Percentiles rank a stretch among this genome's conserved stretches.
phyloP scores from a whole-genome alignment of 1,140 invertebrate genomes.

The Lordiphosa stackelbergi region DNA sequence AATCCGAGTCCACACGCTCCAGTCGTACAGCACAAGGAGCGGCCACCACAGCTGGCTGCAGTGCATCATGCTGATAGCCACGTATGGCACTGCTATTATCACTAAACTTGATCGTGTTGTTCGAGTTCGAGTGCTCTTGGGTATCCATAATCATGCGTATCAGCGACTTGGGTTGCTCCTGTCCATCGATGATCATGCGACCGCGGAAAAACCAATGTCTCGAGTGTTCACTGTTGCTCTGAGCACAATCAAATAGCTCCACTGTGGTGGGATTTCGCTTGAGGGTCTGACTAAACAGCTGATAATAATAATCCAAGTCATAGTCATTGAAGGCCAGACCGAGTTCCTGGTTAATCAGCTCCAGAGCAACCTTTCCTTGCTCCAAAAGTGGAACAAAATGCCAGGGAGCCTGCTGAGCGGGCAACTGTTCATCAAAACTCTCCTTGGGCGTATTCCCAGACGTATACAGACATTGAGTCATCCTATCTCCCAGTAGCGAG shows the following conservation, averaged over 20 bases:
- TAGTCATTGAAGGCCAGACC: slow-evolving; percentile 91
- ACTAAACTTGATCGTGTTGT: slow-evolving; percentile 98
- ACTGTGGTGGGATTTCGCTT: slow-evolving; percentile 97
- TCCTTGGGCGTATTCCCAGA: slow-evolving; percentile 83
- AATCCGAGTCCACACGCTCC: slow-evolving; percentile 84
- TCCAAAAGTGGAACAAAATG: slow-evolving; percentile 89
- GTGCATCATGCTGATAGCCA: slow-evolving; percentile 86
- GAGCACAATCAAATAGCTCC: slow-evolving; percentile 98
- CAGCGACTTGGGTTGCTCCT: slow-evolving; percentile 87
- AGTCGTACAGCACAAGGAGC: slow-evolving; percentile 82
- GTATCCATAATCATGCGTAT: slow-evolving; percentile 96
- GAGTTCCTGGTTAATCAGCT: slow-evolving; percentile 89
- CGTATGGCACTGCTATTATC: slow-evolving; percentile 98
- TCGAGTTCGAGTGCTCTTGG: slow-evolving; percentile 89
- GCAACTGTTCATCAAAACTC: slow-evolving; percentile 84
- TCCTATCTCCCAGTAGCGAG: slow-evolving; percentile 86
- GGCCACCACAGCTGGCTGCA: slow-evolving; percentile 81
- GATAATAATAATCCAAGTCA: slow-evolving; percentile 91
- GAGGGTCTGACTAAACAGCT: slow-evolving; percentile 88
- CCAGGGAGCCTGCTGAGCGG: slow-evolving; percentile 84
- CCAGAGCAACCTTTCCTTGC: slow-evolving; percentile 87
- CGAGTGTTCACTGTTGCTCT: slow-evolving; percentile 97
- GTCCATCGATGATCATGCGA: slow-evolving; percentile 89
- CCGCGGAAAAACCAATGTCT: slow-evolving; percentile 97
- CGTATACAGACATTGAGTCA: slow-evolving; percentile 86